phyloP scores from a whole-genome alignment of 2,113 vertebrate species.

The Diadophis punctatus region DNA sequence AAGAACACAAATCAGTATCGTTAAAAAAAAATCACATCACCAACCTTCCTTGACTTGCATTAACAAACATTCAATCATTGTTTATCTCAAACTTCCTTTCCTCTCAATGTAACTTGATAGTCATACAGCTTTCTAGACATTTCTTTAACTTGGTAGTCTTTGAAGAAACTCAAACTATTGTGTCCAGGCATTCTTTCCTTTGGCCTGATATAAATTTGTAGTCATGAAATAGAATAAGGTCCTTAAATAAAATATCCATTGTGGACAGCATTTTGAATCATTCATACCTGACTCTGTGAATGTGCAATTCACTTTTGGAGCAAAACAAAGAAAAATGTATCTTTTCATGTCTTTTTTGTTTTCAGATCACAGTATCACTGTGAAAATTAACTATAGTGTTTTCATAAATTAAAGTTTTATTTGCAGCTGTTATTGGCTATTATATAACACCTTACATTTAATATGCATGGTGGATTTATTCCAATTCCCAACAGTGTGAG shows the following conservation, averaged over 20 bases:
- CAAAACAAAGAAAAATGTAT: slow-evolving; percentile 31
- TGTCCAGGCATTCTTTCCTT: neutral
- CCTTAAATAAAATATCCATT: neutral
- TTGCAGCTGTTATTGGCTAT: slow-evolving; percentile 54
- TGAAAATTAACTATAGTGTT: slow-evolving; percentile 52
- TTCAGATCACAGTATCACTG: slow-evolving; percentile 25
- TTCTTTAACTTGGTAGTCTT: slow-evolving; percentile 19
- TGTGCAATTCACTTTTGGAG: neutral
- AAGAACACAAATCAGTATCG: slow-evolving; percentile 65
- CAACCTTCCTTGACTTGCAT: slow-evolving; percentile 57
- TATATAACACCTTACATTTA: slow-evolving; percentile 68
- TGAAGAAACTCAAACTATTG: slow-evolving; percentile 21
- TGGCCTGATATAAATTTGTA: neutral
- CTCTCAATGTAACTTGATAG: slow-evolving; percentile 1
- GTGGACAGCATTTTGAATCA: neutral
- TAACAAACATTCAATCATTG: slow-evolving; percentile 41
- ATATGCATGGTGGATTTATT: slow-evolving; percentile 63
- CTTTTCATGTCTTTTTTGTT: slow-evolving; percentile 1
- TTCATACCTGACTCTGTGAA: neutral
- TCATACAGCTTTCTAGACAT: neutral
- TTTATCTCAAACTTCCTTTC: neutral
- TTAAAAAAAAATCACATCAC: slow-evolving; percentile 39
- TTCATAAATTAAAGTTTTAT: slow-evolving; percentile 71
- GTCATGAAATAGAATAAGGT: neutral
- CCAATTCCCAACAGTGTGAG: slow-evolving; percentile 53